These are phyloP conservation scores for Zelleria hepariella DNA, from an alignment of 2,888 invertebrate species.

Conservation along the genomic window DNA sequence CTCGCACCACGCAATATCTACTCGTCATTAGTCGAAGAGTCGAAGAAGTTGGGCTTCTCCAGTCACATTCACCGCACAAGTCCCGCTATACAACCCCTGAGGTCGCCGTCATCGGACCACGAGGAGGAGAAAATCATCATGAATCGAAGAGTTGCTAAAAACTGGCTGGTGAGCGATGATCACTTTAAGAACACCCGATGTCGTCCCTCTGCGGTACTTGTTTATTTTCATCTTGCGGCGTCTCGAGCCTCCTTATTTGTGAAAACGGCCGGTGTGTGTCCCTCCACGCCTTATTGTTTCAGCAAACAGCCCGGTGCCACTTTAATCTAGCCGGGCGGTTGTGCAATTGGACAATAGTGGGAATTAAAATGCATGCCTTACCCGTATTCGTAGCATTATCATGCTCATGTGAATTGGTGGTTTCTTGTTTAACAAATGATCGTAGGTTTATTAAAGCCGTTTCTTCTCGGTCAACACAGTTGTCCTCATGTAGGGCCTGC, in stretches of 20 bases:
- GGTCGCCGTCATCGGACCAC: too few relatives aligned
- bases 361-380: slow-evolving; percentile 14
- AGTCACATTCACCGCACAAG: too few relatives aligned
- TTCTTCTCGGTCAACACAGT: not conserved
- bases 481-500: not conserved
- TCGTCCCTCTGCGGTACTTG: not conserved
- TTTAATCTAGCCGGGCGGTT: slow-evolving; percentile 22
- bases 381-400: slow-evolving; percentile 4
- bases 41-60: too few relatives aligned
- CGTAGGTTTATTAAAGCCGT: not conserved
- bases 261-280: slow-evolving; percentile 28
- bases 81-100: too few relatives aligned
- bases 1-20: too few relatives aligned
- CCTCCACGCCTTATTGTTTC: slow-evolving; percentile 31
- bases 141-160: too few relatives aligned
- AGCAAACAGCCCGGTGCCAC: slow-evolving; percentile 26
- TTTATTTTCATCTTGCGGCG: slow-evolving; percentile 15
- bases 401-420: not conserved
- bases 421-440: not conserved
- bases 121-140: too few relatives aligned
- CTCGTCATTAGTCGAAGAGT: too few relatives aligned
- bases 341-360: slow-evolving; percentile 21
- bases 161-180: not conserved
- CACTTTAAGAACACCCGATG: too few relatives aligned
- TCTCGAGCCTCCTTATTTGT: slow-evolving; percentile 28